phyloP scores from a whole-genome alignment of 2,113 vertebrate genomes.

The Empidonax alnorum region DNA sequence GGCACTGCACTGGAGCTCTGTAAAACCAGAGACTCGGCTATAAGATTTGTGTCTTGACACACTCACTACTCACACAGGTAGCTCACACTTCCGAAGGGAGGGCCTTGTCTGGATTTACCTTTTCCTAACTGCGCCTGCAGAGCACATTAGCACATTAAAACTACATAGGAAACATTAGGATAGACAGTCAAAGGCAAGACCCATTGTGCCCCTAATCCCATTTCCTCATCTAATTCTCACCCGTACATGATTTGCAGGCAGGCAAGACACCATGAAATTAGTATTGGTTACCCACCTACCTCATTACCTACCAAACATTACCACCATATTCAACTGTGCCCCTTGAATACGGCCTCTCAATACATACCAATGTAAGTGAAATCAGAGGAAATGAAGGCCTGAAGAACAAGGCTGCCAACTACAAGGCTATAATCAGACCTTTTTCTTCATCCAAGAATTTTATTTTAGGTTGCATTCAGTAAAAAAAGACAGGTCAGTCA shows the following conservation, averaged over 20 bases:
- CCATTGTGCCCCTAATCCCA: rapidly evolving
- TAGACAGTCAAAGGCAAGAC: background rate
- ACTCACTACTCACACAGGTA: background rate
- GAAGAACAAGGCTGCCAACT: background rate
- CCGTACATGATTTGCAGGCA: rapidly evolving
- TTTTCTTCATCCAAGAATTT: background rate
- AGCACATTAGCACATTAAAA: background rate
- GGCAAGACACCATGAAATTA: background rate
- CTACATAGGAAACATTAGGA: background rate
- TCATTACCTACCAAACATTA: background rate
- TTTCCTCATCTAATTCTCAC: background rate
- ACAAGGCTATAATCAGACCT: background rate
- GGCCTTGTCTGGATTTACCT: background rate
- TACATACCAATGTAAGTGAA: rapidly evolving
- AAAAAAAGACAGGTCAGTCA: background rate
- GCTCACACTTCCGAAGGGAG: background rate
- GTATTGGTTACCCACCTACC: background rate
- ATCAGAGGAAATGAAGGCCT: background rate
- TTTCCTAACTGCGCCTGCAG: background rate
- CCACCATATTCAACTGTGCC: background rate
- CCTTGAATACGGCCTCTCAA: background rate
- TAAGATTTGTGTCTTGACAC: background rate
- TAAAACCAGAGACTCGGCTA: background rate
- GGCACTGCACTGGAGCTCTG: background rate
- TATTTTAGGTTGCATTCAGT: background rate